These are phyloP conservation scores for Bhutanitis thaidina DNA, from an alignment of 2,888 invertebrate species.

Conservation along the genomic window DNA sequence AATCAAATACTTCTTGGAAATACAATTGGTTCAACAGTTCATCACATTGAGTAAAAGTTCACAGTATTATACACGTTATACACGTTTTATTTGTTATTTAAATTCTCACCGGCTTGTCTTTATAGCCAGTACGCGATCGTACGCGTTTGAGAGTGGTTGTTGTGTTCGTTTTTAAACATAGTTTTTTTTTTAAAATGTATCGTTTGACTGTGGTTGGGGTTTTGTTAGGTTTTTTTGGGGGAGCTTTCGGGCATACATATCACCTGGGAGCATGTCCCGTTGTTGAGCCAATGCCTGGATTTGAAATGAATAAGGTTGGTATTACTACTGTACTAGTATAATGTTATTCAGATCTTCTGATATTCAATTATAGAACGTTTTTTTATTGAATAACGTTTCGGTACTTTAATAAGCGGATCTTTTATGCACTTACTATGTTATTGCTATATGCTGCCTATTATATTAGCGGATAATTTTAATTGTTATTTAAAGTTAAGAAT, in stretches of 20 bases:
- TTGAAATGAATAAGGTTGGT: conserved; percentile 87
- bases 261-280: conserved; percentile 87
- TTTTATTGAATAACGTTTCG: no score
- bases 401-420: no score
- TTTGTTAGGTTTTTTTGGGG: conserved; percentile 45
- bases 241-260: conserved; percentile 81
- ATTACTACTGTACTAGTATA: background rate
- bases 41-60: conserved; percentile 11
- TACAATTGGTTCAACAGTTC: conserved; percentile 12
- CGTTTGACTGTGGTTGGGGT: conserved; percentile 37
- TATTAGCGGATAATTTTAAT: no score
- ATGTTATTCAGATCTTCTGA: no score
- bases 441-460: no score
- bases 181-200: conserved; percentile 36
- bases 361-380: no score
- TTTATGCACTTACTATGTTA: no score
- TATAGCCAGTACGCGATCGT: conserved; percentile 12
- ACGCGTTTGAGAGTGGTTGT: conserved; percentile 5
- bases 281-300: conserved; percentile 85
- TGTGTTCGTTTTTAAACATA: background rate
- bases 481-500: no score
- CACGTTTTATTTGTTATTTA: conserved; percentile 14
- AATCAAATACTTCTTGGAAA: conserved; percentile 15
- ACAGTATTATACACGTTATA: background rate
- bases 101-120: conserved; percentile 1